Conservation (phyloP, 2,888 invertebrate species). For the Bedellia somnulentella region DNA sequence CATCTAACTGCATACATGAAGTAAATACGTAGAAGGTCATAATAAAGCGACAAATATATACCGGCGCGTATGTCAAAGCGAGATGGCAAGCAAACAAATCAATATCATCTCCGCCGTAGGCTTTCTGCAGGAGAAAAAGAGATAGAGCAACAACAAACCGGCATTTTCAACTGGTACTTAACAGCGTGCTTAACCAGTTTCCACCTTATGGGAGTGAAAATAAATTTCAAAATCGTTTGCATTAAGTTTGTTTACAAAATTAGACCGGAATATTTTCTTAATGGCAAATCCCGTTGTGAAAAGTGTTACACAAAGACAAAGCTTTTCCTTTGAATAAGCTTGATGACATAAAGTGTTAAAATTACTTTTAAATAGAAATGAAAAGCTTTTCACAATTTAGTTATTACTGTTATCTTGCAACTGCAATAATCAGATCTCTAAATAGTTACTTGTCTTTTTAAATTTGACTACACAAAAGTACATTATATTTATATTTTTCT, state of each 20-base stretch:
- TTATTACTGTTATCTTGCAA: too few species aligned
- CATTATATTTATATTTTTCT: too few species aligned
- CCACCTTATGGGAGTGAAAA: conserved; percentile 17
- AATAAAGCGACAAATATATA: conserved; percentile 33
- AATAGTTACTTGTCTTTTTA: too few species aligned
- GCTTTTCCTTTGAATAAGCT: too few species aligned
- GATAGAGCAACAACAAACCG: conserved; percentile 57
- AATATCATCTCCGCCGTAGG: conserved; percentile 34
- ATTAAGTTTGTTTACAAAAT: conserved; percentile 20
- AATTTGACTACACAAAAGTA: too few species aligned
- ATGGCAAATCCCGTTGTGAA: conserved; percentile 23
- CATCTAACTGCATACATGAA: conserved; percentile 33
- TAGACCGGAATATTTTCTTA: conserved; percentile 18
- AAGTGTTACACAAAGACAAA: too few species aligned
- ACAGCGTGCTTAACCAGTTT: conserved; percentile 16
- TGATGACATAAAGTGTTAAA: background rate
- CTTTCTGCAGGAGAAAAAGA: conserved; percentile 40
- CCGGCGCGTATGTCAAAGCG: conserved; percentile 32
- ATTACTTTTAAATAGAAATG: background rate
- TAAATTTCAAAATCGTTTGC: conserved; percentile 17
- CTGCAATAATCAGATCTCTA: too few species aligned
- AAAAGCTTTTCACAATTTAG: background rate
- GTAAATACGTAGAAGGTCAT: conserved; percentile 54
- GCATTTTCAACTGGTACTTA: conserved; percentile 39
- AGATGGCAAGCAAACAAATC: conserved; percentile 63